These are phyloP conservation scores for Rhea pennata DNA, from an alignment of 2,113 vertebrate genomes.

Conservation along the genomic window DNA sequence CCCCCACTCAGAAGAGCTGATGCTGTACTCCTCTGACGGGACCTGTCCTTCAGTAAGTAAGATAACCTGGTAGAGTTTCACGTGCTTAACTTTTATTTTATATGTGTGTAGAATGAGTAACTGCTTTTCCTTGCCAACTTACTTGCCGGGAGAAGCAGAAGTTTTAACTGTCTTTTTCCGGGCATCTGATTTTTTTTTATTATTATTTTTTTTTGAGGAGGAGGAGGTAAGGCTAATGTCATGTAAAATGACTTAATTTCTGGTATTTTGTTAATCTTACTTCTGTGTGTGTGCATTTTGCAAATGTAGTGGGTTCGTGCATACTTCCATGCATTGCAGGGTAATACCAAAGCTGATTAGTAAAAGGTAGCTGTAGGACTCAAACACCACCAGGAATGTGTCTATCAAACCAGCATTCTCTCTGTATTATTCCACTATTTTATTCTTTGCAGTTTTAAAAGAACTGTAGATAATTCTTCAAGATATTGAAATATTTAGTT, in stretches of 20 bases:
- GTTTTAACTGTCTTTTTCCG: not conserved
- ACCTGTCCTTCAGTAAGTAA: not conserved
- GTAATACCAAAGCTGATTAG: not conserved
- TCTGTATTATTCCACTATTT: not conserved
- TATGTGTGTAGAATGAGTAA: not conserved
- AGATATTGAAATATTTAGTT: conserved; percentile 60
- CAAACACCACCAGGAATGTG: not conserved
- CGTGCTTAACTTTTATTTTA: not conserved
- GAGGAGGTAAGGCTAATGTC: conserved; percentile 54
- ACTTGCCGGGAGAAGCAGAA: conserved; percentile 17
- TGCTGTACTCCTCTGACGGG: not conserved
- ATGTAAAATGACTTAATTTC: conserved; percentile 21
- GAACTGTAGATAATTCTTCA: conserved; percentile 53
- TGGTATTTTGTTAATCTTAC: not conserved
- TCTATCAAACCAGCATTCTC: conserved; percentile 47
- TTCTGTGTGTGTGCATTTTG: not conserved
- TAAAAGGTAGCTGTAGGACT: conserved; percentile 11
- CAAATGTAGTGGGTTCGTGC: conserved; percentile 12
- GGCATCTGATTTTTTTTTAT: not conserved
- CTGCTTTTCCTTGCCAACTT: not conserved
- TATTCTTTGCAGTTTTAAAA: conserved; percentile 27
- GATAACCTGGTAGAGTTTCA: not conserved
- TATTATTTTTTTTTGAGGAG: not conserved
- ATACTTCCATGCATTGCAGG: not conserved
- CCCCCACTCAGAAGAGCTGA: not conserved